Conservation (phyloP, 2,888 invertebrate species). For the Lypha dubia region DNA sequence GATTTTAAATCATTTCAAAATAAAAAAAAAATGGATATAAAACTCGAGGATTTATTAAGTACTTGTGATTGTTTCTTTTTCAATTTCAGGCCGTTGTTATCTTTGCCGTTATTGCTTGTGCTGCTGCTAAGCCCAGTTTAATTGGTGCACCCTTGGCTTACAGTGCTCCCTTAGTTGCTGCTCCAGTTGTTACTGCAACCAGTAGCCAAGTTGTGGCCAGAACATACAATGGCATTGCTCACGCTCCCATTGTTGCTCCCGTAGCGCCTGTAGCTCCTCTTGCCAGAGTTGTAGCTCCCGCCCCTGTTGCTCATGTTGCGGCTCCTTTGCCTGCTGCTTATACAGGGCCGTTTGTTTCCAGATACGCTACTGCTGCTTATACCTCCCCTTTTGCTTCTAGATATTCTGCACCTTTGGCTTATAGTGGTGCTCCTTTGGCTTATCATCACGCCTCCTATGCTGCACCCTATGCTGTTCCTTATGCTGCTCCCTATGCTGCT, state of each 20-base stretch:
- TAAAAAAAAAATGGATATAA: not conserved
- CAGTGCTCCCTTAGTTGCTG: slow-evolving; percentile 73
- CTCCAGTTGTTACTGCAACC: slow-evolving; percentile 70
- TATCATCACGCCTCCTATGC: slow-evolving; percentile 55
- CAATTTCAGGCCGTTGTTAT: slow-evolving; percentile 75
- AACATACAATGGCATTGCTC: slow-evolving; percentile 75
- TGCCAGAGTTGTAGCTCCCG: slow-evolving; percentile 40
- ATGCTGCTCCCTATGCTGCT: slow-evolving; percentile 47
- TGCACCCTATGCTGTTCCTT: slow-evolving; percentile 30
- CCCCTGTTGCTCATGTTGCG: slow-evolving; percentile 48
- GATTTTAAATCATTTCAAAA: not conserved
- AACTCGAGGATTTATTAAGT: slow-evolving; percentile 13
- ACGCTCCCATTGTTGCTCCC: slow-evolving; percentile 84
- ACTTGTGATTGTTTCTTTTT: slow-evolving; percentile 2
- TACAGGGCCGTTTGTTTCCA: slow-evolving; percentile 70
- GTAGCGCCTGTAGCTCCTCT: slow-evolving; percentile 43
- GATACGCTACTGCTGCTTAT: slow-evolving; percentile 66
- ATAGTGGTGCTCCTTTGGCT: slow-evolving; percentile 44
- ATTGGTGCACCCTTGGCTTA: slow-evolving; percentile 72
- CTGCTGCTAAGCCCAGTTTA: slow-evolving; percentile 75
- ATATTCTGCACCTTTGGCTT: slow-evolving; percentile 47
- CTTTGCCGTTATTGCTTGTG: slow-evolving; percentile 76
- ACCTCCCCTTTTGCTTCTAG: slow-evolving; percentile 63
- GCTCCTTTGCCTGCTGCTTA: slow-evolving; percentile 68
- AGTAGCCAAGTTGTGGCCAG: slow-evolving; percentile 74